These are phyloP conservation scores for Diabrotica balteata DNA, from an alignment of 2,888 invertebrate genomes.

Conservation along the genomic window DNA sequence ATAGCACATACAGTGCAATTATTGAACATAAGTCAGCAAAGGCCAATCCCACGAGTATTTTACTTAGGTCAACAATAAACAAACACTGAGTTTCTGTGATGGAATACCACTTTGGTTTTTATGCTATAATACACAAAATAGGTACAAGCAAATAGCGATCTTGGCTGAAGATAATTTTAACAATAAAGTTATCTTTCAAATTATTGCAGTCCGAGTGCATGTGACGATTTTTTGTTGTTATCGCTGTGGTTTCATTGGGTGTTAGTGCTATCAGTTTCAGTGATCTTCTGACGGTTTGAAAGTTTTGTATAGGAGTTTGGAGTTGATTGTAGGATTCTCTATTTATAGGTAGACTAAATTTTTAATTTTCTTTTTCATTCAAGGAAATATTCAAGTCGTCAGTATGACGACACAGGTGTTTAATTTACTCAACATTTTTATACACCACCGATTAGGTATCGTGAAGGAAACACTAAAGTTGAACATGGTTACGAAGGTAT, in stretches of 20 bases:
- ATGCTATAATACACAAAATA: conserved; percentile 30
- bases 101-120: conserved; percentile 33
- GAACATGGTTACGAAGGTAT: no score
- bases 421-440: no score
- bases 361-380: no score
- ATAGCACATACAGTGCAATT: conserved; percentile 36
- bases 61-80: background rate
- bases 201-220: conserved; percentile 29
- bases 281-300: background rate
- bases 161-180: conserved; percentile 27
- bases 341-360: no score
- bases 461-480: no score
- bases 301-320: no score
- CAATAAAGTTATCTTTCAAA: conserved; percentile 35
- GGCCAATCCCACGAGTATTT: conserved; percentile 25
- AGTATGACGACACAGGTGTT: no score
- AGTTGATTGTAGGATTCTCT: no score
- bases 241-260: conserved; percentile 18
- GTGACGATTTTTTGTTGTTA: conserved; percentile 34
- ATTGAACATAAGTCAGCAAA: conserved; percentile 23
- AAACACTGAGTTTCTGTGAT: background rate
- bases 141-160: conserved; percentile 23
- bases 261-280: conserved; percentile 4
- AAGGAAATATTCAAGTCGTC: no score
- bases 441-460: no score